Percentiles rank a stretch among this genome's conserved stretches.
Evolutionary conservation across 1,140 invertebrate species (phyloP).

Genomic region (Batillaria attramentaria): DNA sequence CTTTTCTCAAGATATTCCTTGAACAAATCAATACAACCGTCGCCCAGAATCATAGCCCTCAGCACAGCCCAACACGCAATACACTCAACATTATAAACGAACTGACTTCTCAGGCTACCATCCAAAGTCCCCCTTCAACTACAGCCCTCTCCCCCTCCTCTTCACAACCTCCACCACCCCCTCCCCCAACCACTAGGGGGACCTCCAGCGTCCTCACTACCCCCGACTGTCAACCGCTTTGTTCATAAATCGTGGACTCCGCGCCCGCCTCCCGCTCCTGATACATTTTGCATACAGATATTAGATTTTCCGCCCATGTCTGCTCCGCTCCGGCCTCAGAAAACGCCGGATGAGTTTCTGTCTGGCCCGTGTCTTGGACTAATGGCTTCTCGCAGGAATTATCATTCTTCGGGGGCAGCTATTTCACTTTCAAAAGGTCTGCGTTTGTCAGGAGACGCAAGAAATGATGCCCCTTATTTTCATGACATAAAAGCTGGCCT

Average conservation of each 20-base stretch:
- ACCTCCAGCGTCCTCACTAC: too few relatives aligned
- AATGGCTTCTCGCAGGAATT: conserved; percentile 26
- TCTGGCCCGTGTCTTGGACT: conserved; percentile 18
- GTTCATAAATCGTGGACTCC: conserved; percentile 10
- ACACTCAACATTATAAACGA: too few relatives aligned
- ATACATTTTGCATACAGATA: conserved; percentile 32
- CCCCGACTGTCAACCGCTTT: too few relatives aligned
- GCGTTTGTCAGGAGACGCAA: conserved; percentile 12
- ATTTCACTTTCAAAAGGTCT: conserved; percentile 21
- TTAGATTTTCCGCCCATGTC: conserved; percentile 34
- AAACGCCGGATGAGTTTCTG: conserved; percentile 6
- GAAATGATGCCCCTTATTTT: conserved; percentile 12
- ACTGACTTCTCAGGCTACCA: too few relatives aligned
- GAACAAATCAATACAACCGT: too few relatives aligned
- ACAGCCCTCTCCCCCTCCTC: too few relatives aligned
- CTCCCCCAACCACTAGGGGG: too few relatives aligned
- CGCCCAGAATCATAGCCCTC: too few relatives aligned
- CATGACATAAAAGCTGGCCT: not conserved
- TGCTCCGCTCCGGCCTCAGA: conserved; percentile 4
- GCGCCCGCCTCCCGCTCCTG: conserved; percentile 10
- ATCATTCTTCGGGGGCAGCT: conserved; percentile 23
- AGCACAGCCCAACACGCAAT: too few relatives aligned
- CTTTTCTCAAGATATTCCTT: too few relatives aligned
- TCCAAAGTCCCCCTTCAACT: too few relatives aligned
- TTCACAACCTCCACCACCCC: too few relatives aligned